Conservation (phyloP, 2,113 vertebrate genomes). For the Ptyas mucosa region DNA sequence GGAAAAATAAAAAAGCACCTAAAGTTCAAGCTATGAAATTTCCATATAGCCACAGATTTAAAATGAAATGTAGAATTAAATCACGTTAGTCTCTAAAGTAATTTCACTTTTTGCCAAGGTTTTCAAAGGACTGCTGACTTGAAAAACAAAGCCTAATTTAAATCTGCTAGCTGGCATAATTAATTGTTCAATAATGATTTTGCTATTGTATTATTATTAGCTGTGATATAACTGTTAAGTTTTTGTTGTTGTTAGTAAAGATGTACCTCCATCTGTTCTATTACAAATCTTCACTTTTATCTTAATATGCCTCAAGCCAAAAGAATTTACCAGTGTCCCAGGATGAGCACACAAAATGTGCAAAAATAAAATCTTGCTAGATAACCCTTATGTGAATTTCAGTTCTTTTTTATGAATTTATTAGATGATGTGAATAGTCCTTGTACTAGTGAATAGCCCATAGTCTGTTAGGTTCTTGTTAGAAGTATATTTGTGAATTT, state of each 20-base stretch:
- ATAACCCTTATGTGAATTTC: neutral
- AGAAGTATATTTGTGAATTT: conserved; percentile 3
- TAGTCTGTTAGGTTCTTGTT: neutral
- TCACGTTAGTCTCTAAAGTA: neutral
- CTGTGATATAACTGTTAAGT: neutral
- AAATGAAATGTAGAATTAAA: neutral
- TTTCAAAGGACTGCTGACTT: neutral
- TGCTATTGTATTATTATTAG: neutral
- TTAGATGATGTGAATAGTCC: neutral
- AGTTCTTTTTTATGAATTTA: conserved; percentile 9
- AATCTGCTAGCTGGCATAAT: neutral
- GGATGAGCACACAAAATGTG: neutral
- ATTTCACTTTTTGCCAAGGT: neutral
- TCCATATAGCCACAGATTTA: neutral
- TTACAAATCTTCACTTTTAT: neutral
- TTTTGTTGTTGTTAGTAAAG: neutral
- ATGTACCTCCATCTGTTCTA: neutral
- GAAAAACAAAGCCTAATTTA: neutral
- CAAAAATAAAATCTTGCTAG: conserved; percentile 20
- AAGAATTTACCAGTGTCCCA: neutral
- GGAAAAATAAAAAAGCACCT: neutral
- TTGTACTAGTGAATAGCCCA: neutral
- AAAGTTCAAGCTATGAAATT: neutral
- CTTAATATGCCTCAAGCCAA: neutral
- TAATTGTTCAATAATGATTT: neutral